Conservation (phyloP, 2,888 invertebrate genomes). For the Amphipoea lucens region DNA sequence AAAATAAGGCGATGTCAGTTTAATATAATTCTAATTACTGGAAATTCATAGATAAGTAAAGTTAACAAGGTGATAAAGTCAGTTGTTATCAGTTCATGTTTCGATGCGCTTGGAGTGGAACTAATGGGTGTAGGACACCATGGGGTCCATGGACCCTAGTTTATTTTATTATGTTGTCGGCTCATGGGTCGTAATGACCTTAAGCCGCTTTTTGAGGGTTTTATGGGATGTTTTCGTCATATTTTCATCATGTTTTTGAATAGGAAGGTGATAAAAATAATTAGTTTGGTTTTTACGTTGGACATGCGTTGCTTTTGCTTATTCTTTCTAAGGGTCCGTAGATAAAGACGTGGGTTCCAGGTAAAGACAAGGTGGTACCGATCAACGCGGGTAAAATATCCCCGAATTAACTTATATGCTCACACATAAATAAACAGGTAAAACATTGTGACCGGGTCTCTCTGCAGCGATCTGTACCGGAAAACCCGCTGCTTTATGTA, state of each 20-base stretch:
- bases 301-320: neutral
- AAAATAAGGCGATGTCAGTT: conserved; percentile 27
- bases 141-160: conserved; percentile 30
- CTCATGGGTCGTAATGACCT: conserved; percentile 31
- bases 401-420: too few species aligned
- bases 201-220: conserved; percentile 18
- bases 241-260: conserved; percentile 24
- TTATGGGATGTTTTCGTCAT: conserved; percentile 23
- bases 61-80: conserved; percentile 73
- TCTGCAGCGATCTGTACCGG: too few species aligned
- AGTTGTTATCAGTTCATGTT: conserved; percentile 68
- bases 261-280: neutral
- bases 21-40: conserved; percentile 58
- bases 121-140: conserved; percentile 67
- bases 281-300: neutral
- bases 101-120: conserved; percentile 67
- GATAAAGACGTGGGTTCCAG: neutral
- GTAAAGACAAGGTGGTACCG: too few species aligned
- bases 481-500: too few species aligned
- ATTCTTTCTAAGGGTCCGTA: neutral
- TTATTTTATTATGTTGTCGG: conserved; percentile 52
- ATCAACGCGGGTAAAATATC: too few species aligned
- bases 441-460: too few species aligned
- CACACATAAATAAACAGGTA: too few species aligned
- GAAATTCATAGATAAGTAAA: conserved; percentile 68